Evolutionary conservation across 1,140 invertebrate genomes (phyloP), one percentile per base, ranked within the genome.

Genomic region (Diorhabda elongata): DNA sequence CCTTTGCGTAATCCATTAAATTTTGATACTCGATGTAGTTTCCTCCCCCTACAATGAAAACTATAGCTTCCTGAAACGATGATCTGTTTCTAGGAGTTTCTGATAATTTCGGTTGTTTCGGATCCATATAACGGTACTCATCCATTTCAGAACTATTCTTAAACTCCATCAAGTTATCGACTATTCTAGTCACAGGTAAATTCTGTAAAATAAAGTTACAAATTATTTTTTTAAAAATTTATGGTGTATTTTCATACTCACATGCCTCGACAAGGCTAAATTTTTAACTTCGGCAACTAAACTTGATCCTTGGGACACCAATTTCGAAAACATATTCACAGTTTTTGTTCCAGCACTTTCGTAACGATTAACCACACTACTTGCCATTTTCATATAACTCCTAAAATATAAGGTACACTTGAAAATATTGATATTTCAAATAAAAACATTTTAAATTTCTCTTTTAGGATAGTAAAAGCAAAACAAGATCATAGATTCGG

Each of bases 281-380:
- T 99, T 99, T 82, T 99, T 98, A 1, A 99, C 98, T 84, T 99
- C 98, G 97, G 99, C 99, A 0, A 99, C 96, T 84, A 99, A 98
- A 60, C 95, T 96, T 2, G 96, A 98, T 43, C 96, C 96, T 81
- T 98, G 96, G 4, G 92, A 95, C 77, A 99, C 92, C 9, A 99
- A 85, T 83, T 99, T 99, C 2, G 95, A 96, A 83, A 99, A 98
- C 97, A 99, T 99, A 74, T 91, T 95, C 1, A 98, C 94, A 0
- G 96, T 98, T 84, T 95, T 97, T 0, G 96, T 97, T 41, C 95
- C 96, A 58, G 93, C 95, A n/a, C 96, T 96, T 79, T 92, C 90
- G 73, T 94, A 95, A 77, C 91, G 91, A 79, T 85, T 88, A 66
- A 84, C 81, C 44, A 85, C 82, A 64, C 72, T 66, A 42, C 89